Evolutionary conservation across 2,113 vertebrate genomes (phyloP).

Genomic region (Bambusicola thoracicus): DNA sequence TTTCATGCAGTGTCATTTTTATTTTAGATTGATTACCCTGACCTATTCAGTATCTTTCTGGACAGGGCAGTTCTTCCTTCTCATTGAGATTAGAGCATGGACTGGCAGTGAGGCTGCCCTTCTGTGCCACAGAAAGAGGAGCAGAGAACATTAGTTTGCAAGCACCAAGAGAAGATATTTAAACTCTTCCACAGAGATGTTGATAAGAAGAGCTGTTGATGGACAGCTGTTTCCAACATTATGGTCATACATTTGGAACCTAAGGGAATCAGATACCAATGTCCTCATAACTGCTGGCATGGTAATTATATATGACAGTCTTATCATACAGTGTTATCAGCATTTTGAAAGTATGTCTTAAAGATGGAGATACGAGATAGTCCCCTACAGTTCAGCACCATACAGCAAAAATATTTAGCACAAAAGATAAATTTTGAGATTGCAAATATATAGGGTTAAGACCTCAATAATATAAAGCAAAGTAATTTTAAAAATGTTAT

Average conservation of each 20-base stretch:
- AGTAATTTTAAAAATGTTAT: background rate
- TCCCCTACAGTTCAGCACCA: background rate
- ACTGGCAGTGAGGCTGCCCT: background rate
- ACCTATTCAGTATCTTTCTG: conserved; percentile 21
- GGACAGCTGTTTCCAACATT: conserved; percentile 43
- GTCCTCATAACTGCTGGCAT: conserved; percentile 31
- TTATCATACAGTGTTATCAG: conserved; percentile 54
- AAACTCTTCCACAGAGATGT: conserved; percentile 1
- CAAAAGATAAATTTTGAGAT: conserved; percentile 2
- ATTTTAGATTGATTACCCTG: conserved; percentile 42
- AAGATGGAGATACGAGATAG: background rate
- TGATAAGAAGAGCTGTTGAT: conserved; percentile 54
- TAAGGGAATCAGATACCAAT: conserved; percentile 49
- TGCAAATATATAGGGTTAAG: conserved; percentile 2
- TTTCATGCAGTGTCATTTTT: conserved; percentile 12
- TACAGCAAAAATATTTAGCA: background rate
- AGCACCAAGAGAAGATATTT: background rate
- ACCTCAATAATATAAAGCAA: background rate
- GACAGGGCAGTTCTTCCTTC: background rate
- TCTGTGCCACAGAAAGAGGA: background rate
- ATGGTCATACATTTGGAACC: conserved; percentile 44
- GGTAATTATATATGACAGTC: conserved; percentile 64
- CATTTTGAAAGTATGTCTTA: conserved; percentile 40
- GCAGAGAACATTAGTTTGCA: background rate
- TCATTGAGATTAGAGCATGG: background rate